Base-by-base conservation (phyloP, 2,797 vertebrate genomes). In the Molossus molossus region DNA sequence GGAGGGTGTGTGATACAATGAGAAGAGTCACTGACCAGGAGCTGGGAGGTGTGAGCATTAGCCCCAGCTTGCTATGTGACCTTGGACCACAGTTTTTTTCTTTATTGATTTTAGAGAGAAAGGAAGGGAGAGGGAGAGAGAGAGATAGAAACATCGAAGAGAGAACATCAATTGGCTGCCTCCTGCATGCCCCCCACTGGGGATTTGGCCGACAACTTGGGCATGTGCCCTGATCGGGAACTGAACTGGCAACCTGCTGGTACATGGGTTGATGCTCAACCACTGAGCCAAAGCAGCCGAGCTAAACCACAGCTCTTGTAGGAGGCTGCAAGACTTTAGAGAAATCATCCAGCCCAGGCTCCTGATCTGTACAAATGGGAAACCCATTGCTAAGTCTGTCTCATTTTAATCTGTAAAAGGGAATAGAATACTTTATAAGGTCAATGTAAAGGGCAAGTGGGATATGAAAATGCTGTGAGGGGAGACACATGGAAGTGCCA, bases 1-100 rank as follows among this genome's bases (percentile, higher is more conserved):
- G 1, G 14, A 65, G 25, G 0, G 21, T 3, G 3, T 11, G 25
- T 13, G 27, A 27, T 2, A 13, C 4, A n/a, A 29, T 1, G n/a
- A 65, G 48, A 40, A 53, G 77, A 48, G 14, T 11, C 65, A 11
- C 48, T 5, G 27, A 12, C 40, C 53, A 29, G 75, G 57, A 37
- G 20, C 1, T 9, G 6, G 75, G 15, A 57, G 20, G 23, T 23
- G 18, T 53, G 60, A 10, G 0, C 37, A 13, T 45, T 9, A 5
- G 23, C 48, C 10, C 57, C n/a, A 4, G 62, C 62, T 50, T n/a
- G 18, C 29, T 69, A 3, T 27, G 72, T 53, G 73, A 70, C 62
- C 75, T 29, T 27, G 60, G 69, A 17, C 48, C n/a, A 40, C 40
- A 48, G 33, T 23, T 53, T 45, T 45, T 45, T 45, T 45, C 40